These are phyloP conservation scores for Malacoraja senta DNA, from an alignment of 2,797 vertebrate genomes.

Conservation along the genomic window DNA sequence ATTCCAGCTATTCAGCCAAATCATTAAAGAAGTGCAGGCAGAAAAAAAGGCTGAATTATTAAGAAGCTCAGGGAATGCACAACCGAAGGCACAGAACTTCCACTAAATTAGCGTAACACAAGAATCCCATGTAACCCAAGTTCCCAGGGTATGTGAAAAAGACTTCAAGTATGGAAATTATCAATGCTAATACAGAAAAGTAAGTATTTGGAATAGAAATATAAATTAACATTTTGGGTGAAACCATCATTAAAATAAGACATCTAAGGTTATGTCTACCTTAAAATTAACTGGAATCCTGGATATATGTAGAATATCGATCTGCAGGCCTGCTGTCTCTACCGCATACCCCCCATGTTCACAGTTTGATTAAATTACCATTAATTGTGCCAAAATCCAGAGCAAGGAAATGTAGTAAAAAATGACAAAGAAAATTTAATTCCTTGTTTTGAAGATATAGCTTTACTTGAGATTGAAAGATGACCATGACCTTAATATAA, in stretches of 20 bases:
- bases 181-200: neutral
- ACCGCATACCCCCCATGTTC: too few species aligned
- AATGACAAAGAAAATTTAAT: too few species aligned
- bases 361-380: too few species aligned
- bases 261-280: too few species aligned
- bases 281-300: neutral
- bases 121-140: neutral
- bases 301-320: neutral
- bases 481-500: too few species aligned
- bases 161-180: neutral
- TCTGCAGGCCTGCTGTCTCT: too few species aligned
- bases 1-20: neutral
- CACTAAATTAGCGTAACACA: neutral
- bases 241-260: neutral
- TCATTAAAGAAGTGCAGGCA: neutral
- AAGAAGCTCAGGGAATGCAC: too few species aligned
- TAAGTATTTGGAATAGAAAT: neutral
- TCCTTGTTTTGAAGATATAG: too few species aligned
- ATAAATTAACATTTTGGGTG: neutral
- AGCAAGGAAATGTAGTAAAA: too few species aligned
- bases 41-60: neutral
- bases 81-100: neutral
- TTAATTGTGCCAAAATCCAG: too few species aligned
- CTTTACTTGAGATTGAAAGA: too few species aligned
- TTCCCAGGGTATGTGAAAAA: neutral